Percentiles rank a stretch among this genome's conserved stretches.
Evolutionary conservation across 2,113 vertebrate genomes (phyloP).

Genomic region (Vombatus ursinus): DNA sequence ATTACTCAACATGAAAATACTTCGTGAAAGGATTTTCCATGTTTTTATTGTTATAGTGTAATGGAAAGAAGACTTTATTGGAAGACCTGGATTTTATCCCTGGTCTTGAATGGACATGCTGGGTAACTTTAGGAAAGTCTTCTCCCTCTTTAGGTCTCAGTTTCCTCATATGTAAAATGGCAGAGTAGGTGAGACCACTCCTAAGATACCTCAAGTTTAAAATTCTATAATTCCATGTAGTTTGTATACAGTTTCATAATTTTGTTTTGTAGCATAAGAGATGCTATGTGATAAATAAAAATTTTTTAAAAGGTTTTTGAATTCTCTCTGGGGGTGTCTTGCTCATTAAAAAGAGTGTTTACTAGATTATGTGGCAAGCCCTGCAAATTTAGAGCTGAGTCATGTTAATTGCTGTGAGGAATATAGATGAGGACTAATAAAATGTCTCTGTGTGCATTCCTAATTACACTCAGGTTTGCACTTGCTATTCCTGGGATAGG

Average conservation of each 20-base stretch:
- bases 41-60: background rate
- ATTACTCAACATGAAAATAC: background rate
- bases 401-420: constrained; percentile 75
- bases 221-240: constrained; percentile 45
- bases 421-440: constrained; percentile 56
- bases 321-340: constrained; percentile 46
- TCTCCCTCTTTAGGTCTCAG: background rate
- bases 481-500: constrained; percentile 53
- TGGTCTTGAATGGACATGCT: background rate
- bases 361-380: constrained; percentile 64
- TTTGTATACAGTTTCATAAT: constrained; percentile 64
- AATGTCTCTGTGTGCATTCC: constrained; percentile 69
- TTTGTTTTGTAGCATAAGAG: constrained; percentile 73
- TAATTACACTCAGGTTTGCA: constrained; percentile 49
- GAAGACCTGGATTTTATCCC: background rate
- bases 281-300: constrained; percentile 77
- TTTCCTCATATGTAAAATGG: background rate
- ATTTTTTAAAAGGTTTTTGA: constrained; percentile 52
- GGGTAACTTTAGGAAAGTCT: background rate
- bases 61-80: background rate
- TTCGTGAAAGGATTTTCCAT: background rate
- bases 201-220: constrained; percentile 51
- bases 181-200: background rate
- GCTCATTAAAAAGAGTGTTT: constrained; percentile 78
- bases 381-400: constrained; percentile 67